A percentile compares a stretch with the other conserved stretches of the same genome.
Conservation (phyloP, 1,140 invertebrate genomes). For the Armadillidium nasatum region DNA sequence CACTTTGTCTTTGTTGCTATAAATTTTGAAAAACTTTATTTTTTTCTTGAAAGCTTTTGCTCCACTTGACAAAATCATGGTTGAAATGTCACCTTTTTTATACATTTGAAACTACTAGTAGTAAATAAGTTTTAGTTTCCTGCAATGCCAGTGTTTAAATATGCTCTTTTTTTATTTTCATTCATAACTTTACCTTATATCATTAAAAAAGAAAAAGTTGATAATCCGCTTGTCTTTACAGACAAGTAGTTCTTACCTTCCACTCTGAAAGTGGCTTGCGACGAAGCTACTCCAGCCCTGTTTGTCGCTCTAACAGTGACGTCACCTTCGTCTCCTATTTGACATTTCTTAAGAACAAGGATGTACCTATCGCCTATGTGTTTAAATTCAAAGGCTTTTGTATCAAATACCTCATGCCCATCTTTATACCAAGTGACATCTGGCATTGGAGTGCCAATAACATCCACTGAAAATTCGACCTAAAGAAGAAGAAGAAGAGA, state of each 20-base stretch:
- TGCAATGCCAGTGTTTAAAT: too few relatives aligned
- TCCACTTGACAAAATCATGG: too few relatives aligned
- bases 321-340: slow-evolving; percentile 74
- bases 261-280: slow-evolving; percentile 64
- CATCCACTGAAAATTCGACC: slow-evolving; percentile 60
- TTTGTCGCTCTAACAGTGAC: slow-evolving; percentile 84
- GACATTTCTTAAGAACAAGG: slow-evolving; percentile 73
- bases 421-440: slow-evolving; percentile 91
- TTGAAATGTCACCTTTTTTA: too few relatives aligned
- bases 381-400: slow-evolving; percentile 46
- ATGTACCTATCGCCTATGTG: slow-evolving; percentile 71
- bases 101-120: too few relatives aligned
- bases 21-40: too few relatives aligned
- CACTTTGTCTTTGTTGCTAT: too few relatives aligned
- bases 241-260: slow-evolving; percentile 62
- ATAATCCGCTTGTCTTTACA: not conserved
- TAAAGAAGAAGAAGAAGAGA: not conserved
- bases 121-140: too few relatives aligned
- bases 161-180: too few relatives aligned
- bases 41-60: too few relatives aligned
- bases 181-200: too few relatives aligned
- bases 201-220: too few relatives aligned
- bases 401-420: slow-evolving; percentile 50
- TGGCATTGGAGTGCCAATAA: slow-evolving; percentile 74
- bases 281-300: slow-evolving; percentile 68